Conservation (phyloP, 2,888 invertebrate genomes). For the Panopea generosa region DNA sequence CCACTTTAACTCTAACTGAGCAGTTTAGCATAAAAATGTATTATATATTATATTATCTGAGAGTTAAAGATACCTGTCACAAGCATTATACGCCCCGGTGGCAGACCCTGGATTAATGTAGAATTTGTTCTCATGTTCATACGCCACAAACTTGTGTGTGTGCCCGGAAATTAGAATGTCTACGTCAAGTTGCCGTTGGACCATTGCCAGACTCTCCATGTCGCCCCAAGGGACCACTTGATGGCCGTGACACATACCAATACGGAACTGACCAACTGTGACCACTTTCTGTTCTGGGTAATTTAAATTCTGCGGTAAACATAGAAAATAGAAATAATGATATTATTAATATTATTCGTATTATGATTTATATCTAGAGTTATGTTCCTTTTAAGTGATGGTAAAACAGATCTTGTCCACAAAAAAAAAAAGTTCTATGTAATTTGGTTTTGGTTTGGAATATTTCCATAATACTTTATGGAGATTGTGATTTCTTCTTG, state of each 20-base stretch:
- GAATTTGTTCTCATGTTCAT: constrained; percentile 99
- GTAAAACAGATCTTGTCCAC: too few species aligned
- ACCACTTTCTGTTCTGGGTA: constrained; percentile 99
- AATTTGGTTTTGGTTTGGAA: too few species aligned
- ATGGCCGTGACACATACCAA: constrained; percentile 98
- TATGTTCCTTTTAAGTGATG: too few species aligned
- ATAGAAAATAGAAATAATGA: background rate
- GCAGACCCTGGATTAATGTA: constrained; percentile 99
- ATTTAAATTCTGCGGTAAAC: constrained; percentile 90
- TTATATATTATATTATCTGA: too few species aligned
- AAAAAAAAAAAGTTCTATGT: too few species aligned
- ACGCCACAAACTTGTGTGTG: constrained; percentile 99
- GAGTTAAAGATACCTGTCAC: constrained; percentile 90
- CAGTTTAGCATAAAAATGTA: too few species aligned
- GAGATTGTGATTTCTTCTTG: too few species aligned
- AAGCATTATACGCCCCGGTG: constrained; percentile 97
- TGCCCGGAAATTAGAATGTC: constrained; percentile 99
- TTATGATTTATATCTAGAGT: too few species aligned
- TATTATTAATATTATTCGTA: too few species aligned
- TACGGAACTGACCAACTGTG: constrained; percentile 99
- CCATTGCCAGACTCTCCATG: constrained; percentile 95
- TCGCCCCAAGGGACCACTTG: constrained; percentile 94
- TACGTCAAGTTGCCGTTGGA: constrained; percentile 98
- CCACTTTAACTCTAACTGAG: too few species aligned
- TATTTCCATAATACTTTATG: too few species aligned